Evolutionary conservation across 1,140 invertebrate species (phyloP).

Genomic region (Hesperophylax magnus): DNA sequence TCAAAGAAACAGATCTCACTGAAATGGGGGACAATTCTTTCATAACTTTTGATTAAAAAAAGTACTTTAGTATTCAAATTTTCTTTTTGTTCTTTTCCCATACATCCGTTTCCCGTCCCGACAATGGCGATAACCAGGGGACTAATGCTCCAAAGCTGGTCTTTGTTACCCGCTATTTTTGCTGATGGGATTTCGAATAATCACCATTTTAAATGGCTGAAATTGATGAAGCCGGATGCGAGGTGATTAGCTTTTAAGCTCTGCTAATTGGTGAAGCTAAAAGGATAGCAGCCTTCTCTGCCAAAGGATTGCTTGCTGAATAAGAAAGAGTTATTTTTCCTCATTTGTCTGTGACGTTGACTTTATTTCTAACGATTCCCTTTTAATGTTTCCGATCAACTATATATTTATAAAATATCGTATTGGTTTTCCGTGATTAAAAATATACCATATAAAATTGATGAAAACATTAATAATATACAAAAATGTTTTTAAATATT

Average conservation of each 20-base stretch:
- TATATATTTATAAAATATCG: too few species aligned
- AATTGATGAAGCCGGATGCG: slow-evolving; percentile 9
- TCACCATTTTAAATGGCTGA: background rate
- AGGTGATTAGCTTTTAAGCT: slow-evolving; percentile 17
- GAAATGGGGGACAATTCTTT: background rate
- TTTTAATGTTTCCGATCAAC: too few species aligned
- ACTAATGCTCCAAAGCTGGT: slow-evolving; percentile 15
- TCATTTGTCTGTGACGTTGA: too few species aligned
- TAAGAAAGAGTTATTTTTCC: too few species aligned
- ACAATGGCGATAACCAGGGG: slow-evolving; percentile 3
- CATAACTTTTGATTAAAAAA: slow-evolving; percentile 27
- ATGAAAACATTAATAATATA: too few species aligned
- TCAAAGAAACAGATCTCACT: too few species aligned
- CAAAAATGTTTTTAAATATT: too few species aligned
- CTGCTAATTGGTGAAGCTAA: background rate
- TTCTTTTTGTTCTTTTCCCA: slow-evolving; percentile 9
- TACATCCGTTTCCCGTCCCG: background rate
- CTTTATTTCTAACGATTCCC: too few species aligned
- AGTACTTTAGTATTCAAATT: slow-evolving; percentile 23
- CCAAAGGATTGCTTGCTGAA: too few species aligned
- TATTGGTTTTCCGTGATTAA: too few species aligned
- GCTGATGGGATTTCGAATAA: slow-evolving; percentile 6
- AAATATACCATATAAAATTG: too few species aligned
- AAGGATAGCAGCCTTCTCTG: too few species aligned
- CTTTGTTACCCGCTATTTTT: slow-evolving; percentile 5